phyloP scores from a whole-genome alignment of 1,140 invertebrate genomes.

The Pseudomyrmex gracilis region DNA sequence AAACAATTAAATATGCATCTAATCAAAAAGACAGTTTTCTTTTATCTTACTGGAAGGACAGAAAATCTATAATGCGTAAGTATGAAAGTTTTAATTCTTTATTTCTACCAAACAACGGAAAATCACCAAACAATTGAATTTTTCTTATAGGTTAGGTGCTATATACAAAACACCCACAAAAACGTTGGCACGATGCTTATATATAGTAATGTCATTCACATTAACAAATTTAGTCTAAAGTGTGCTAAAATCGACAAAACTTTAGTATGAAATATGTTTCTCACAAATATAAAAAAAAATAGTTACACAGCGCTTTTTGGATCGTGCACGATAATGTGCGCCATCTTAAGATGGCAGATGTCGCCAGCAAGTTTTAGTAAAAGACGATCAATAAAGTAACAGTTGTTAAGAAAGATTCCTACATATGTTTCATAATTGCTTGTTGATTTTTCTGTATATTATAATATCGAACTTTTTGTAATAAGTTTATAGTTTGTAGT shows the following conservation, averaged over 20 bases:
- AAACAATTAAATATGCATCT: no score
- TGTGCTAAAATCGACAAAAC: neutral
- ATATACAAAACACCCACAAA: neutral
- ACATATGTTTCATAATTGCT: no score
- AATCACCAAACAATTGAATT: neutral
- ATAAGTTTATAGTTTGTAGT: no score
- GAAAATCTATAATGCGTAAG: no score
- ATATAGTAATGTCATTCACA: constrained; percentile 7
- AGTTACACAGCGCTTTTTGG: neutral
- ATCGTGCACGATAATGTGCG: neutral
- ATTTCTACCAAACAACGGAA: neutral
- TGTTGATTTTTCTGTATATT: neutral
- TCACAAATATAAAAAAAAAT: neutral
- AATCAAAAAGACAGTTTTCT: no score
- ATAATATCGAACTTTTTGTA: neutral
- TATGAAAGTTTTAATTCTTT: no score
- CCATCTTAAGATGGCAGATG: neutral
- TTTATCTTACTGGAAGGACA: no score
- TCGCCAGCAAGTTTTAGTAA: neutral
- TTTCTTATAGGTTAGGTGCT: constrained; percentile 37
- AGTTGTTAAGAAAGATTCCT: constrained; percentile 22
- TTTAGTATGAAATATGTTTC: neutral
- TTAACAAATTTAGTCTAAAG: neutral
- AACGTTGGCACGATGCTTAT: neutral
- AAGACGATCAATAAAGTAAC: neutral